phyloP scores from a whole-genome alignment of 2,113 vertebrate genomes.

The Microcebus ravelobensis region DNA sequence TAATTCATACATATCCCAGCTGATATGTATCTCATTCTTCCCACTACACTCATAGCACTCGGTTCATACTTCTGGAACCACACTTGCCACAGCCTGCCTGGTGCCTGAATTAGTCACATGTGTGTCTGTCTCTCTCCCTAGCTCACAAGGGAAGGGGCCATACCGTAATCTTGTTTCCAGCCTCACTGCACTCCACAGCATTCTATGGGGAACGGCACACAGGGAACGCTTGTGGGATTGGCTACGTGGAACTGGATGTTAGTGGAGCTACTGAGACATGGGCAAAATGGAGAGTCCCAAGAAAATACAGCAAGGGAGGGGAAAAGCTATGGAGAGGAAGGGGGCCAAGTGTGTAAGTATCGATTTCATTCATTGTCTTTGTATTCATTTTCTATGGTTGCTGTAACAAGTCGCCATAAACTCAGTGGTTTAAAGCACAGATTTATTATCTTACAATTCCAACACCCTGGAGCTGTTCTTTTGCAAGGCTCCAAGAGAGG shows the following conservation, averaged over 20 bases:
- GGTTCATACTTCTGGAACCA: slow-evolving; percentile 31
- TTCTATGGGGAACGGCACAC: neutral
- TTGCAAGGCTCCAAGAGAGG: neutral
- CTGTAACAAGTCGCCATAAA: neutral
- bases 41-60: neutral
- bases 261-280: neutral
- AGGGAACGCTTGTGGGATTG: neutral
- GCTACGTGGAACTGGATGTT: neutral
- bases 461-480: neutral
- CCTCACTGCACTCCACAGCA: fast-evolving
- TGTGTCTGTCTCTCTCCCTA: neutral
- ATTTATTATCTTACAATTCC: neutral
- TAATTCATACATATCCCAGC: neutral
- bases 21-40: slow-evolving; percentile 15
- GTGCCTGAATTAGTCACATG: neutral
- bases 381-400: neutral
- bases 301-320: neutral
- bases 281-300: neutral
- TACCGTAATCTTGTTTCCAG: neutral
- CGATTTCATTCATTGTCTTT: neutral
- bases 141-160: neutral
- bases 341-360: neutral
- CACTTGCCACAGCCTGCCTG: slow-evolving; percentile 46
- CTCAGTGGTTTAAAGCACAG: neutral
- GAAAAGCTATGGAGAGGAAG: neutral